A percentile compares a stretch with the other conserved stretches of the same genome.
phyloP scores from a whole-genome alignment of 2,888 invertebrate genomes.

The Coenonympha glycerion region DNA sequence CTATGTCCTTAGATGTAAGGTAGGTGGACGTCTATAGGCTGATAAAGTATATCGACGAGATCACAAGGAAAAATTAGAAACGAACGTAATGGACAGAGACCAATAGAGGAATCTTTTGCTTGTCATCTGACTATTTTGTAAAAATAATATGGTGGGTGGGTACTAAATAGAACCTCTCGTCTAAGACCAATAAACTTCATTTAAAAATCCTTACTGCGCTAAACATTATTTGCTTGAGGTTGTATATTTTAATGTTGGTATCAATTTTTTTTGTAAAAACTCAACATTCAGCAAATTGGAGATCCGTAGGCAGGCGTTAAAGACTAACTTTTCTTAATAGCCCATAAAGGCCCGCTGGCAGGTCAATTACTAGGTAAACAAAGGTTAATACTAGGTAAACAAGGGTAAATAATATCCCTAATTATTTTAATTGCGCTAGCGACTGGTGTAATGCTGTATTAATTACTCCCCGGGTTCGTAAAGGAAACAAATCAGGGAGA shows the following conservation, averaged over 20 bases:
- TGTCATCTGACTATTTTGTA: no score
- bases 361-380: constrained; percentile 4
- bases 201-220: no score
- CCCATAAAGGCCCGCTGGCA: not conserved
- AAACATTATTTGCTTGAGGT: no score
- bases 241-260: not conserved
- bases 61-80: no score
- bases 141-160: no score
- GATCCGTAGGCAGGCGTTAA: constrained; percentile 25
- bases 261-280: not conserved
- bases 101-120: no score
- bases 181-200: no score
- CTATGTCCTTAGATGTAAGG: no score
- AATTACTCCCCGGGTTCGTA: constrained; percentile 14
- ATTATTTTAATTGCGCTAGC: not conserved
- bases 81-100: no score
- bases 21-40: no score
- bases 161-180: no score
- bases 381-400: constrained; percentile 6
- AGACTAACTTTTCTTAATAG: constrained; percentile 45
- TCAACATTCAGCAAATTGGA: not conserved
- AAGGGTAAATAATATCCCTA: constrained; percentile 7
- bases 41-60: no score
- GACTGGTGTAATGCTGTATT: constrained; percentile 3
- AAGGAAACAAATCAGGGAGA: constrained; percentile 37